Evolutionary conservation across 2,888 invertebrate genomes (phyloP).

Genomic region (Oasisia sp.): DNA sequence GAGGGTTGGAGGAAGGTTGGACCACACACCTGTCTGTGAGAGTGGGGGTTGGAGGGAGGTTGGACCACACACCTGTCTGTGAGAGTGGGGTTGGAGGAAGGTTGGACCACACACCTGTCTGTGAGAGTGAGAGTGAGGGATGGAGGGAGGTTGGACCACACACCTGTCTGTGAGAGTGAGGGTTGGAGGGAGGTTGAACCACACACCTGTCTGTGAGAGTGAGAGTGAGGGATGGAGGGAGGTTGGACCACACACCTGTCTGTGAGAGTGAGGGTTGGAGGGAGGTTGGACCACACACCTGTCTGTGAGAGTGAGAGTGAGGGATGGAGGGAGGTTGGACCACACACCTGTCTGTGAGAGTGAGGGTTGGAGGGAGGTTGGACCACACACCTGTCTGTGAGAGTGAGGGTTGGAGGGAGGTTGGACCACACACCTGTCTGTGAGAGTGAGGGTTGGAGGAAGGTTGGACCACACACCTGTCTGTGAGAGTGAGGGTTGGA

Average conservation of each 20-base stretch:
- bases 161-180: conserved; percentile 76
- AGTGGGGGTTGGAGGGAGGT: conserved; percentile 80
- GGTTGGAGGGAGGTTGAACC: too few relatives aligned
- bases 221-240: too few relatives aligned
- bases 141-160: too few relatives aligned
- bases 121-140: too few relatives aligned
- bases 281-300: conserved; percentile 64
- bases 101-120: conserved; percentile 68
- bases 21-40: conserved; percentile 71
- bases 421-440: conserved; percentile 68
- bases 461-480: conserved; percentile 67
- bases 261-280: too few relatives aligned
- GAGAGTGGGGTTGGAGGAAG: conserved; percentile 80
- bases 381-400: conserved; percentile 70
- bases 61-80: conserved; percentile 69
- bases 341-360: conserved; percentile 73
- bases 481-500: conserved; percentile 80
- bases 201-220: conserved; percentile 74
- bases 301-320: conserved; percentile 79
- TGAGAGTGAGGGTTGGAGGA: too few relatives aligned
- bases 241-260: conserved; percentile 68
- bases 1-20: too few relatives aligned
- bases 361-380: too few relatives aligned
- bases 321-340: too few relatives aligned
- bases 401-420: too few relatives aligned